These are phyloP conservation scores for Thinocorus orbignyianus DNA, from an alignment of 2,113 vertebrate species.

Conservation along the genomic window DNA sequence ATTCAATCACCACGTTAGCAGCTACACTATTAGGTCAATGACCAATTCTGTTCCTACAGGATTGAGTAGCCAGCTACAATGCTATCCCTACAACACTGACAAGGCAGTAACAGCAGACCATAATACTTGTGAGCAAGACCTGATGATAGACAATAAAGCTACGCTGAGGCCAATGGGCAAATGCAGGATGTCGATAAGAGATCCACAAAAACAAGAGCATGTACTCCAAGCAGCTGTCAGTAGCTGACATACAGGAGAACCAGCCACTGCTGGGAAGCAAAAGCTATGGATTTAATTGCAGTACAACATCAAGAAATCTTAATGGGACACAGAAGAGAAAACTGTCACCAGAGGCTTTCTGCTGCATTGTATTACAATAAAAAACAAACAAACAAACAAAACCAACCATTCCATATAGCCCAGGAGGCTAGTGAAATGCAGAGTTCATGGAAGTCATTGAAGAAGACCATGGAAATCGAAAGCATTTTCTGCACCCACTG, in stretches of 20 bases:
- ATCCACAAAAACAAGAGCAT: neutral
- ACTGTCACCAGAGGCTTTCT: neutral
- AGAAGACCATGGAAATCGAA: neutral
- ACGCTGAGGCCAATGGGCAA: neutral
- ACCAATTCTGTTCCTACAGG: conserved; percentile 15
- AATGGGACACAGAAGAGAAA: neutral
- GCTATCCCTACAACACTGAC: conserved; percentile 7
- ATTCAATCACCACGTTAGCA: neutral
- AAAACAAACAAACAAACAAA: no score
- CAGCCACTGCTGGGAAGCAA: neutral
- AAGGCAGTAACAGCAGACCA: neutral
- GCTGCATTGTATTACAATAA: neutral
- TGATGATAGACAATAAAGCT: neutral
- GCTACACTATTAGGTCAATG: neutral
- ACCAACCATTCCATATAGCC: neutral
- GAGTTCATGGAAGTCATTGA: neutral
- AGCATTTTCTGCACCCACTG: neutral
- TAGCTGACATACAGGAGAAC: neutral
- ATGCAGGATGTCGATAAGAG: neutral
- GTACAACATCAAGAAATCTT: neutral
- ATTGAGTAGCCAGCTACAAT: neutral
- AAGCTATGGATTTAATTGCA: neutral
- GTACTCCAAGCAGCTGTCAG: neutral
- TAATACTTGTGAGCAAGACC: neutral
- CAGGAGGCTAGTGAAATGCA: neutral